These are phyloP conservation scores for Proisotoma minuta DNA, from an alignment of 2,888 invertebrate genomes.

Conservation along the genomic window DNA sequence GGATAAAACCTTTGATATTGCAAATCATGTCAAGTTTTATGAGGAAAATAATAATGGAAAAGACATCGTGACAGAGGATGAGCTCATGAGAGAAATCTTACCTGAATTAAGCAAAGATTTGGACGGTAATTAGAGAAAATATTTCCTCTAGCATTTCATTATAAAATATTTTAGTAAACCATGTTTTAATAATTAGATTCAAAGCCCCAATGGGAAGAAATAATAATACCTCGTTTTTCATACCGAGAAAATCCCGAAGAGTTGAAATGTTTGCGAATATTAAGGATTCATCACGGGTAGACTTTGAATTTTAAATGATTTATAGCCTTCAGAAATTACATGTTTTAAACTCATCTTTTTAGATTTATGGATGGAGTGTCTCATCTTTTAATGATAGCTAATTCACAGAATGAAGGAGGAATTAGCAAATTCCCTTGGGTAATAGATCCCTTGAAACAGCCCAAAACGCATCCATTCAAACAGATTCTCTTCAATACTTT, in stretches of 20 bases:
- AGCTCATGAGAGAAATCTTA: slow-evolving; percentile 32
- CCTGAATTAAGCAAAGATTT: slow-evolving; percentile 30
- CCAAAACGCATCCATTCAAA: slow-evolving; percentile 23
- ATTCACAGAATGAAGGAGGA: slow-evolving; percentile 30
- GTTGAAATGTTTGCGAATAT: slow-evolving; percentile 33
- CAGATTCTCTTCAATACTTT: slow-evolving; percentile 22
- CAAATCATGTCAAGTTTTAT: slow-evolving; percentile 35
- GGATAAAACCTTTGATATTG: slow-evolving; percentile 36
- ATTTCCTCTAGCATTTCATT: no score
- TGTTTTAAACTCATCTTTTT: no score
- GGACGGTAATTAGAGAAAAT: slow-evolving; percentile 34
- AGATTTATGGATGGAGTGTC: slow-evolving; percentile 40
- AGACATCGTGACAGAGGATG: slow-evolving; percentile 29
- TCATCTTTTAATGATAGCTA: slow-evolving; percentile 35
- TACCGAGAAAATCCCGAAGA: background rate
- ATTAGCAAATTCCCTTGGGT: slow-evolving; percentile 31
- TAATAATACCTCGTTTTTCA: slow-evolving; percentile 36
- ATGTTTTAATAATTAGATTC: no score
- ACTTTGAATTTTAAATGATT: no score
- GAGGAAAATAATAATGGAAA: slow-evolving; percentile 17
- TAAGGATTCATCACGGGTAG: slow-evolving; percentile 39
- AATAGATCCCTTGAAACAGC: slow-evolving; percentile 31
- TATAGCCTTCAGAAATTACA: no score
- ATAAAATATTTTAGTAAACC: no score
- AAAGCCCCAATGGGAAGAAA: slow-evolving; percentile 46